Base-by-base conservation (phyloP, 2,113 vertebrate genomes). In the Albula glossodonta region DNA sequence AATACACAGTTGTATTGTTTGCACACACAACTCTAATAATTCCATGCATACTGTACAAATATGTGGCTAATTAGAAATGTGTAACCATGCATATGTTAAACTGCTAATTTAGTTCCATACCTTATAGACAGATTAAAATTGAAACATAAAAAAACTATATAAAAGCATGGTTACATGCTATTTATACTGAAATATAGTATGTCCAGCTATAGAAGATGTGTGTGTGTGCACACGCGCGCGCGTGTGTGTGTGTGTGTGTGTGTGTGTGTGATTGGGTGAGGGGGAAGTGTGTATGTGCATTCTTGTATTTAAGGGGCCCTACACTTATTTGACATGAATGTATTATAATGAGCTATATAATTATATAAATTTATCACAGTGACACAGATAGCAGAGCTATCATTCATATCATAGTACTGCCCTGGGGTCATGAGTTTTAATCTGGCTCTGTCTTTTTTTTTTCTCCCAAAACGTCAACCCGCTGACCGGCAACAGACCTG, bases 1-100 rank as follows among this genome's bases (percentile, higher is more conserved):
- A 90, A 84, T 56, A 90, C 88, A 89, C 89, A 78, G 91, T 84
- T 49, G 86, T 17, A 78, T 84, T 66, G 89, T 90, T 88, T 89
- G 85, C 89, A 87, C 86, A 86, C 87, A 81, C 86, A 83, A 88
- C 86, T 90, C 90, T 82, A 19, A 80, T 86, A 66, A 85, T 84
- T 6, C 17, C 63, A 22, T 70, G 63, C 17, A n/a, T 22, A 70
- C 4, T n/a, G 22, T n/a, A 70, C 22, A 70, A 63, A 70, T 70
- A 70, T 48, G 25, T 48, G 31, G 13, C 78, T 79, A 10, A 79
- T 79, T 79, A 48, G 11, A 79, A n/a, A 11, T 12, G 56, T 60
- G 56, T 15, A 3, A 11, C 56, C 56, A 11, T 60, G 8, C 11
- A 13, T 60, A 12, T 60, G 56, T 15, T 60, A 60, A 11, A 60